A percentile compares a stretch with the other conserved stretches of the same genome.
phyloP scores from a whole-genome alignment of 2,113 vertebrate species.

The Poecilia latipinna region DNA sequence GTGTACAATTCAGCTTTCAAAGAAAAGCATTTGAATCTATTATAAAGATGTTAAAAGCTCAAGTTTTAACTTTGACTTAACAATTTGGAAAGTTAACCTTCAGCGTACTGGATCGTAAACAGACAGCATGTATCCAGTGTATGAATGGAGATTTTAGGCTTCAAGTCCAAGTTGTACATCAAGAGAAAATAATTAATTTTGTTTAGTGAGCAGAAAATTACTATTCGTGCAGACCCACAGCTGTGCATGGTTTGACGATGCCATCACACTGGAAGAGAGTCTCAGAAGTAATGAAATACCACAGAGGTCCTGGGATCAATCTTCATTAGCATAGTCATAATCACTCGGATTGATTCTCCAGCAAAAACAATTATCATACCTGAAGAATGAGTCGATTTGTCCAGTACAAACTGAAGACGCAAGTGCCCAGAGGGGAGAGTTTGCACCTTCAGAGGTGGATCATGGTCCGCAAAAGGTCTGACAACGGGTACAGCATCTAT shows the following conservation, averaged over 20 bases:
- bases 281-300: slow-evolving; percentile 48
- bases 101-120: too few species aligned
- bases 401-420: slow-evolving; percentile 55
- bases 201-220: slow-evolving; percentile 7
- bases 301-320: slow-evolving; percentile 55
- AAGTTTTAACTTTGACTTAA: too few species aligned
- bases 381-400: slow-evolving; percentile 62
- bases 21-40: too few species aligned
- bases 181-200: not conserved
- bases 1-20: too few species aligned
- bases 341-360: slow-evolving; percentile 62
- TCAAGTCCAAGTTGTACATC: too few species aligned
- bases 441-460: slow-evolving; percentile 46
- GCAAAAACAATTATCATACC: slow-evolving; percentile 64
- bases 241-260: not conserved
- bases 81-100: too few species aligned
- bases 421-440: slow-evolving; percentile 3
- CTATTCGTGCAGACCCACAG: slow-evolving; percentile 1
- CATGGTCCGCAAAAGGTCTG: slow-evolving; percentile 51
- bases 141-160: too few species aligned
- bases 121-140: too few species aligned
- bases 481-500: slow-evolving; percentile 56
- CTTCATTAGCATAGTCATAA: slow-evolving; percentile 68
- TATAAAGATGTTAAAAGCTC: too few species aligned
- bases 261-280: slow-evolving; percentile 30